phyloP scores from a whole-genome alignment of 2,113 vertebrate genomes.

The Bubo scandiacus region DNA sequence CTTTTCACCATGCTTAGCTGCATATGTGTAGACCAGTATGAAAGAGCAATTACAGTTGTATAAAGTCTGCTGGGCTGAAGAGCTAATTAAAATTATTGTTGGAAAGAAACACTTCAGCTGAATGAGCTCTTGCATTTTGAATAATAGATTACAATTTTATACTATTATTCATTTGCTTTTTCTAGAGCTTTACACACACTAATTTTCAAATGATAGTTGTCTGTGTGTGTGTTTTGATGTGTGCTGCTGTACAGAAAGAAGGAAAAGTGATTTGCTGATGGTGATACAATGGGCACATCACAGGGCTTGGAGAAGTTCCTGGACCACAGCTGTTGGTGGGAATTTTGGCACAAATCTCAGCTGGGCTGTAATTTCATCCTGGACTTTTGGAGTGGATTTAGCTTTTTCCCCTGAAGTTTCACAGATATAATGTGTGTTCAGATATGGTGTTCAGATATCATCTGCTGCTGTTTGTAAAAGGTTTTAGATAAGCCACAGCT shows the following conservation, averaged over 20 bases:
- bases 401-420: conserved; percentile 15
- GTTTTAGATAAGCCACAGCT: background rate
- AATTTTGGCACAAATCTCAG: background rate
- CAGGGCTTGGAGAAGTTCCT: background rate
- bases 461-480: background rate
- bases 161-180: background rate
- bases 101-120: conserved; percentile 4
- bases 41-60: background rate
- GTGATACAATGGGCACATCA: background rate
- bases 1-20: background rate
- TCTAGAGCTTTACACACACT: background rate
- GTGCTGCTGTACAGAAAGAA: background rate
- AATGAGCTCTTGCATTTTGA: background rate
- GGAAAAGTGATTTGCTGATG: background rate
- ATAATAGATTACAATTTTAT: background rate
- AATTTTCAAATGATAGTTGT: background rate
- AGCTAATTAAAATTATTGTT: conserved; percentile 20
- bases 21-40: background rate
- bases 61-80: background rate
- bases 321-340: background rate
- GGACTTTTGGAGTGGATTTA: background rate
- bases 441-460: background rate
- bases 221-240: background rate
- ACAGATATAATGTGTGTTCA: background rate
- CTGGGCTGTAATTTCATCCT: background rate